A percentile compares a stretch with the other conserved stretches of the same genome.
Evolutionary conservation across 2,888 invertebrate species (phyloP).

Genomic region (Melinopterus prodromus): DNA sequence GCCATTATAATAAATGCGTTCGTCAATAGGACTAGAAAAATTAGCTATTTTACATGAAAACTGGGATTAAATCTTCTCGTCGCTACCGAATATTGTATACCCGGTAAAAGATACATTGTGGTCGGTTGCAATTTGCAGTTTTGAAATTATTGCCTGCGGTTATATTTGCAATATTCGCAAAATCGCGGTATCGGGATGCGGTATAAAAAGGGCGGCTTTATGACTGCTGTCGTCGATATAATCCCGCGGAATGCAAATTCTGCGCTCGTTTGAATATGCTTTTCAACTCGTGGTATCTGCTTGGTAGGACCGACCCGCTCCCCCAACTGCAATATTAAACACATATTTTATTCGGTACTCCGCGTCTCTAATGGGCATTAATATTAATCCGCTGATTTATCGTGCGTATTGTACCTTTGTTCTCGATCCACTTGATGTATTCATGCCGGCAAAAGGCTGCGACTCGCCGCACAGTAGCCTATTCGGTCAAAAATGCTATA

Average conservation of each 20-base stretch:
- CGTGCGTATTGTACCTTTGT: constrained; percentile 25
- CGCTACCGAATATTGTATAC: too few relatives aligned
- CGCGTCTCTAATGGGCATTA: constrained; percentile 26
- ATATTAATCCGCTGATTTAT: constrained; percentile 28
- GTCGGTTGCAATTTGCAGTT: background rate
- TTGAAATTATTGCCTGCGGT: background rate
- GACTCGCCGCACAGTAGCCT: background rate
- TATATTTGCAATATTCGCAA: background rate
- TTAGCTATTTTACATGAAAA: too few relatives aligned
- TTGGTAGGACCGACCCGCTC: background rate
- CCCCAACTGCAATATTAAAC: constrained; percentile 15
- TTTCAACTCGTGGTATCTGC: background rate
- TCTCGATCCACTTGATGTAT: constrained; percentile 22
- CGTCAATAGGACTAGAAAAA: too few relatives aligned
- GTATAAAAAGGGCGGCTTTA: background rate
- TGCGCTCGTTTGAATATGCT: constrained; percentile 12
- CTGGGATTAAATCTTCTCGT: too few relatives aligned
- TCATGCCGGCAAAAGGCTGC: constrained; percentile 7
- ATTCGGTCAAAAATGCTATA: background rate
- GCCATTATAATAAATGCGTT: too few relatives aligned
- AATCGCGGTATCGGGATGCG: background rate
- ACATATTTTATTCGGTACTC: constrained; percentile 26
- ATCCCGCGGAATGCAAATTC: constrained; percentile 22
- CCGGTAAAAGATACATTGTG: background rate
- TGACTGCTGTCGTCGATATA: constrained; percentile 13